phyloP scores from a whole-genome alignment of 2,888 invertebrate species.

The Leucoptera coffeella region DNA sequence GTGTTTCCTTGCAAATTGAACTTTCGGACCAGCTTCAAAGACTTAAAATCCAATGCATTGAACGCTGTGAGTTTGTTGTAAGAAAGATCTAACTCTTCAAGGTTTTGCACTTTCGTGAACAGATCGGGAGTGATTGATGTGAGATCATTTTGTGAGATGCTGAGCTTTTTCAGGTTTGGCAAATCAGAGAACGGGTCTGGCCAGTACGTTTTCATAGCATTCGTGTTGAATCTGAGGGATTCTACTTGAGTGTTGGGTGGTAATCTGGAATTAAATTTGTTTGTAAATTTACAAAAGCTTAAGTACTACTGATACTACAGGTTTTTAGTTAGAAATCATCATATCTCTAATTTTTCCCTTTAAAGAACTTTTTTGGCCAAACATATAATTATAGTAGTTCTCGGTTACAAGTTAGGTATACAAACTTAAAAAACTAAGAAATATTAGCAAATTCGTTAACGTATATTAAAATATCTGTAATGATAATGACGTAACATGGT shows the following conservation, averaged over 20 bases:
- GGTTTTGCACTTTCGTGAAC: slow-evolving; percentile 26
- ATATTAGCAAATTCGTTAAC: too few relatives aligned
- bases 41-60: slow-evolving; percentile 28
- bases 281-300: too few relatives aligned
- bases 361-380: too few relatives aligned
- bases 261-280: slow-evolving; percentile 32
- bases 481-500: too few relatives aligned
- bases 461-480: too few relatives aligned
- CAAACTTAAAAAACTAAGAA: too few relatives aligned
- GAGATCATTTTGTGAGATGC: slow-evolving; percentile 44
- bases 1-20: slow-evolving; percentile 41
- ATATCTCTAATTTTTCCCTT: too few relatives aligned
- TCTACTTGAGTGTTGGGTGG: slow-evolving; percentile 34
- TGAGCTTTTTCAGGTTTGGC: slow-evolving; percentile 26
- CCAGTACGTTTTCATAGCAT: slow-evolving; percentile 36
- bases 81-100: slow-evolving; percentile 48
- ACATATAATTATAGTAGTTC: too few relatives aligned
- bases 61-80: slow-evolving; percentile 38
- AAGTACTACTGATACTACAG: too few relatives aligned
- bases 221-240: slow-evolving; percentile 29
- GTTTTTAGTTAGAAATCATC: too few relatives aligned
- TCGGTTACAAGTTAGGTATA: too few relatives aligned
- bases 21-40: slow-evolving; percentile 20
- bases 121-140: slow-evolving; percentile 32
- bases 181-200: slow-evolving; percentile 36